Conservation (phyloP, 2,888 invertebrate species). For the Dicycla oo region DNA sequence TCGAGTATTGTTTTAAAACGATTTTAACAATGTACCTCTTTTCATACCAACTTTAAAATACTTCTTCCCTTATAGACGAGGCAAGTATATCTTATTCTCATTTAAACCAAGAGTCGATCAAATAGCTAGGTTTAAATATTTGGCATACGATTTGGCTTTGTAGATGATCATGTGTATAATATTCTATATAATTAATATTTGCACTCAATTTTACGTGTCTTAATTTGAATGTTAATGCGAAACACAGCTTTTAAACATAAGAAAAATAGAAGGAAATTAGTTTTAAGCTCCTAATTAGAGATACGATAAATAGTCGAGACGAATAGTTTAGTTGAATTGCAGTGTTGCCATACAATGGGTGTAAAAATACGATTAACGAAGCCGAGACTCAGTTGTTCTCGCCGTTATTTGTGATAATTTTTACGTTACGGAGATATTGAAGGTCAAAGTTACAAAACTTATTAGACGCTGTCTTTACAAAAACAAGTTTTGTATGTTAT, state of each 20-base stretch:
- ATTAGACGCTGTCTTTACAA: neutral
- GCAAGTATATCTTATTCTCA: constrained; percentile 12
- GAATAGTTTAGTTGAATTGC: constrained; percentile 16
- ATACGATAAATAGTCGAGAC: constrained; percentile 39
- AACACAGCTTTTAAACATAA: constrained; percentile 23
- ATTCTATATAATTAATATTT: constrained; percentile 36
- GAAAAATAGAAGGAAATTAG: neutral
- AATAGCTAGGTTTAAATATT: constrained; percentile 74
- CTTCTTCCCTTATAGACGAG: neutral
- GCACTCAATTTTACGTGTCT: constrained; percentile 39
- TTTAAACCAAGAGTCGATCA: constrained; percentile 49
- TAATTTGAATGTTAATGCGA: constrained; percentile 6
- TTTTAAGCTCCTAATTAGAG: constrained; percentile 9
- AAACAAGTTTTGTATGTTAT: neutral
- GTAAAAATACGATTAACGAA: neutral
- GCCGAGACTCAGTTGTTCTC: too few species aligned
- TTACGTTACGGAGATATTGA: neutral
- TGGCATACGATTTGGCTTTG: constrained; percentile 85
- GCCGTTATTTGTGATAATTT: neutral
- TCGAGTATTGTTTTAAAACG: constrained; percentile 1
- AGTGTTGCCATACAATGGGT: neutral
- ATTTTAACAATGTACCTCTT: neutral
- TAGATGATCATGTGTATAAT: constrained; percentile 47
- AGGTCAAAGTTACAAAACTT: neutral
- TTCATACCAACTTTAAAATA: constrained; percentile 17